Conservation (phyloP, 2,797 vertebrate species). For the Pseudomugil gertrudae region DNA sequence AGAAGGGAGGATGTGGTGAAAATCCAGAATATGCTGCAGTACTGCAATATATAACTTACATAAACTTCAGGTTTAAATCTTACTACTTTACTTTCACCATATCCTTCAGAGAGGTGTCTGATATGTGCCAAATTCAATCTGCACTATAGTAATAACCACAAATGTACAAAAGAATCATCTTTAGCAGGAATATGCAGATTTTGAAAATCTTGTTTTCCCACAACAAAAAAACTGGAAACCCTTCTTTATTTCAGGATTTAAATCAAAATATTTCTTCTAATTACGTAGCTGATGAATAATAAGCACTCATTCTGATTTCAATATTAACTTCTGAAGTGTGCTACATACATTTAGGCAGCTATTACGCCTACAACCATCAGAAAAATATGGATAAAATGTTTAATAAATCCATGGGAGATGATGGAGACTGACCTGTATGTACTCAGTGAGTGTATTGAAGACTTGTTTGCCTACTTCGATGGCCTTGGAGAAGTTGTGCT, state of each 20-base stretch:
- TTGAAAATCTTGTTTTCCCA: neutral
- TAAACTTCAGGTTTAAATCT: neutral
- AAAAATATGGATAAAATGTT: neutral
- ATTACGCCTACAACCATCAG: neutral
- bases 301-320: neutral
- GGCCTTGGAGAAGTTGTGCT: conserved; percentile 93
- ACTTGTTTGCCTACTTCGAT: conserved; percentile 95
- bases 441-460: conserved; percentile 96
- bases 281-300: neutral
- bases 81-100: neutral
- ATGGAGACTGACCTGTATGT: conserved; percentile 88
- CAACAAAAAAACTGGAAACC: neutral
- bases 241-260: neutral
- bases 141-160: neutral
- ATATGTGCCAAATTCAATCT: neutral
- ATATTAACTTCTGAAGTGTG: neutral
- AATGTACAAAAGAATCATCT: neutral
- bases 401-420: neutral
- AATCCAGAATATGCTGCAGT: neutral
- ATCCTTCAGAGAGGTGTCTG: neutral
- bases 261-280: neutral
- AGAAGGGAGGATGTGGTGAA: neutral
- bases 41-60: neutral
- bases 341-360: neutral
- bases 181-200: neutral